These are phyloP conservation scores for Lymantria monacha DNA, from an alignment of 2,888 invertebrate genomes.

Conservation along the genomic window DNA sequence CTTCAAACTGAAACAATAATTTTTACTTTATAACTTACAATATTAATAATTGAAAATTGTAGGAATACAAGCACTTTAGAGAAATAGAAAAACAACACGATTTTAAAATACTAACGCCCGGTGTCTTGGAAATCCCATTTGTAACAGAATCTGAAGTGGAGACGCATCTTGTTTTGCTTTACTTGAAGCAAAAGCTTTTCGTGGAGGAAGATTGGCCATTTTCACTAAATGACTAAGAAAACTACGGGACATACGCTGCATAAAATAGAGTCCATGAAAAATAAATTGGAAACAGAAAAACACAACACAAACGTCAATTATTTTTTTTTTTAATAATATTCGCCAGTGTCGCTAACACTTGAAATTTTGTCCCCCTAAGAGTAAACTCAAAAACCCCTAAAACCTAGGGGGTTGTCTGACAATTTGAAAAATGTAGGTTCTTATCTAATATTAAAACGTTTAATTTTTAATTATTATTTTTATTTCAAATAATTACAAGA, in stretches of 20 bases:
- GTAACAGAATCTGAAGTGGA: constrained; percentile 90
- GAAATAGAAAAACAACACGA: background rate
- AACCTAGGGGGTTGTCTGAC: too few relatives aligned
- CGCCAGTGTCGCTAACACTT: too few relatives aligned
- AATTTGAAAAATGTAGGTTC: too few relatives aligned
- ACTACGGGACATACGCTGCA: constrained; percentile 46
- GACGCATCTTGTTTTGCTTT: constrained; percentile 88
- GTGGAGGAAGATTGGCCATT: constrained; percentile 90
- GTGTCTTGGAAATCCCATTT: constrained; percentile 94
- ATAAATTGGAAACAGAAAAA: background rate
- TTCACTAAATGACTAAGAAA: constrained; percentile 35
- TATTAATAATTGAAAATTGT: background rate
- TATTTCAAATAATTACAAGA: too few relatives aligned
- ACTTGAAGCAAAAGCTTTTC: constrained; percentile 88
- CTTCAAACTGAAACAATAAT: constrained; percentile 85
- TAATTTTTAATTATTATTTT: too few relatives aligned
- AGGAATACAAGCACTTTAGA: background rate
- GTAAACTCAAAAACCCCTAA: too few relatives aligned
- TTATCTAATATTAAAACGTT: too few relatives aligned
- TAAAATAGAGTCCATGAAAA: constrained; percentile 32
- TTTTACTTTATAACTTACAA: background rate
- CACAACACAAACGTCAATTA: too few relatives aligned
- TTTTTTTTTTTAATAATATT: too few relatives aligned
- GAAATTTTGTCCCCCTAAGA: too few relatives aligned
- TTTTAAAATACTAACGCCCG: constrained; percentile 87